A percentile compares a stretch with the other conserved stretches of the same genome.
Evolutionary conservation across 2,888 invertebrate genomes (phyloP).

Genomic region (Pherbina coryleti): DNA sequence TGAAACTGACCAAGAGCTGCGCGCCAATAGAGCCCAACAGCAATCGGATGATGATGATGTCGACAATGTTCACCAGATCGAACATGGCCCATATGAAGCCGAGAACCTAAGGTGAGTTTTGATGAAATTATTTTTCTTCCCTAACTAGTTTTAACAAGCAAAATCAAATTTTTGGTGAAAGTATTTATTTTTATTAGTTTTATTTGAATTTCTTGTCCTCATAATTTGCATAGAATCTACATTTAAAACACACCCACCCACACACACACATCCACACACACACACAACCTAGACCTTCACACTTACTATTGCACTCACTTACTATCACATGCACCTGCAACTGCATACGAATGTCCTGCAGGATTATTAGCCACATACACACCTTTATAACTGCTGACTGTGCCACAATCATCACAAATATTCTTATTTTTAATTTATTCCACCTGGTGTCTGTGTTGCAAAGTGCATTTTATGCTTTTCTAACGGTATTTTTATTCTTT

Average conservation of each 20-base stretch:
- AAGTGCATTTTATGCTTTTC: constrained; percentile 51
- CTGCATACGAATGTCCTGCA: constrained; percentile 1
- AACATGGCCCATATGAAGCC: constrained; percentile 54
- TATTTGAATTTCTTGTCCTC: not conserved
- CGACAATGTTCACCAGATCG: constrained; percentile 54
- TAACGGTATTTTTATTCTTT: constrained; percentile 1
- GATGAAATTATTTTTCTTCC: not conserved
- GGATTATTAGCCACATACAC: constrained; percentile 5
- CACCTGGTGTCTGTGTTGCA: constrained; percentile 29
- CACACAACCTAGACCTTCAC: constrained; percentile 20
- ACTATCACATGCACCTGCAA: constrained; percentile 2
- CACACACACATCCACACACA: not conserved
- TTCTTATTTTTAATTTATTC: constrained; percentile 14
- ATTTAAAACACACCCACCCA: constrained; percentile 11
- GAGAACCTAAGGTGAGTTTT: constrained; percentile 64
- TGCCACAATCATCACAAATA: not conserved
- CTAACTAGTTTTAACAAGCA: constrained; percentile 1
- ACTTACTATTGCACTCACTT: not conserved
- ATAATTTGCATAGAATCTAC: not conserved
- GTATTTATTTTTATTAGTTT: constrained; percentile 8
- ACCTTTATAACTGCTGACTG: not conserved
- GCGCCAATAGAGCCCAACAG: constrained; percentile 49
- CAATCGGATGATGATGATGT: constrained; percentile 50
- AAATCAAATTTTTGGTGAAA: constrained; percentile 26
- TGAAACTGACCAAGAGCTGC: constrained; percentile 54